These are phyloP conservation scores for Dinomys branickii DNA, from an alignment of 2,113 vertebrate species.

Conservation along the genomic window DNA sequence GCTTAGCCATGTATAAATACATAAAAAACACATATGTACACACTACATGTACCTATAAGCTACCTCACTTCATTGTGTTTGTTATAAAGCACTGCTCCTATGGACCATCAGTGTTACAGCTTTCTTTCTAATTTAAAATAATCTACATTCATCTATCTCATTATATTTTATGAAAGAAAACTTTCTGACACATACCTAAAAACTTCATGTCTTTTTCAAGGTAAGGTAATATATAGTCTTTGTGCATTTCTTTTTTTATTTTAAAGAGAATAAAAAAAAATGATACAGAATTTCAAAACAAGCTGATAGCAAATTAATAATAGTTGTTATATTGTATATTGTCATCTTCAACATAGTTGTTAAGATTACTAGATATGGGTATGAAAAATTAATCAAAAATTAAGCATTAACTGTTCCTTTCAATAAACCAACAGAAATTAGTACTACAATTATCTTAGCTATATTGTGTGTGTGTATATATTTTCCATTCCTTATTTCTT, in stretches of 20 bases:
- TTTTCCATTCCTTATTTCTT: no score
- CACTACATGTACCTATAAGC: neutral
- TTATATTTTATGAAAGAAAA: neutral
- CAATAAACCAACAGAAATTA: no score
- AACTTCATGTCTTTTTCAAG: neutral
- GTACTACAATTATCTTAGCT: no score
- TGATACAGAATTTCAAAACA: no score
- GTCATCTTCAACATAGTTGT: no score
- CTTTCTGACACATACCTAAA: neutral
- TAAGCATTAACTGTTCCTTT: no score
- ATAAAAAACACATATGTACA: neutral
- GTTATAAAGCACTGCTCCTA: neutral
- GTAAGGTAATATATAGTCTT: neutral
- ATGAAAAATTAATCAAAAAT: no score
- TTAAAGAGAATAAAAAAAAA: no score
- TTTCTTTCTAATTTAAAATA: constrained; percentile 17
- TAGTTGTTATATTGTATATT: no score
- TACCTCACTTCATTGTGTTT: neutral
- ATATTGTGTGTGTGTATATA: no score
- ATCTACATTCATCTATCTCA: neutral
- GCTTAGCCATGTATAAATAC: neutral
- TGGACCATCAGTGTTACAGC: neutral
- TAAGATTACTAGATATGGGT: no score
- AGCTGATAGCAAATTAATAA: no score
- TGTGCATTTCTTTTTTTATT: neutral